phyloP scores from a whole-genome alignment of 2,113 vertebrate genomes.

The Melanerpes formicivorus region DNA sequence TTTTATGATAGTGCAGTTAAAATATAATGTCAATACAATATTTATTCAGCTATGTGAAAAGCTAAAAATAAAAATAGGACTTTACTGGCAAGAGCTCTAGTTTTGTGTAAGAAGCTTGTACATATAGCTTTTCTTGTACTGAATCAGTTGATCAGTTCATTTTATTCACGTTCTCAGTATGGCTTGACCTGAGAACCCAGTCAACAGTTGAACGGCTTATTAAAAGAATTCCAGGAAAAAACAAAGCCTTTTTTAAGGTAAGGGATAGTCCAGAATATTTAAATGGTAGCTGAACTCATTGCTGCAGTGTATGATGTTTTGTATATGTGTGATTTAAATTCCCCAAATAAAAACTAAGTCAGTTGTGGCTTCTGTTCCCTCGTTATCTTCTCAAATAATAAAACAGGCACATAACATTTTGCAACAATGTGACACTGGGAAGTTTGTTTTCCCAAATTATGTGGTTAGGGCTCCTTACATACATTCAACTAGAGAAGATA shows the following conservation, averaged over 20 bases:
- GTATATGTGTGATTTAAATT: not conserved
- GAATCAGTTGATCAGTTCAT: not conserved
- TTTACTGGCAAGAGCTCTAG: not conserved
- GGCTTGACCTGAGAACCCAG: constrained; percentile 97
- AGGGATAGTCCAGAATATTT: constrained; percentile 36
- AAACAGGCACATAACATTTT: not conserved
- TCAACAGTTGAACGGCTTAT: constrained; percentile 94
- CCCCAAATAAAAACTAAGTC: not conserved
- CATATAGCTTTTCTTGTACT: not conserved
- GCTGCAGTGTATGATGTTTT: not conserved
- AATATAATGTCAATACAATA: not conserved
- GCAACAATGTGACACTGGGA: not conserved
- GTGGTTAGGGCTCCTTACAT: not conserved
- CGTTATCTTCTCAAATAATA: not conserved
- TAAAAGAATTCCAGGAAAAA: constrained; percentile 87
- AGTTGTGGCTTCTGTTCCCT: not conserved
- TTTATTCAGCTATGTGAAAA: not conserved
- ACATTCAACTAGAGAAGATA: not conserved
- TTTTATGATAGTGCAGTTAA: not conserved
- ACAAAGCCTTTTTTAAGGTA: constrained; percentile 95
- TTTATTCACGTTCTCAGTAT: constrained; percentile 81
- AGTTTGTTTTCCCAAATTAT: not conserved
- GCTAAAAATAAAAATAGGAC: not conserved
- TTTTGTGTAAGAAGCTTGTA: not conserved
- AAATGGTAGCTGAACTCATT: not conserved